Conservation (phyloP, 2,113 vertebrate species). For the Chionodraco myersi region DNA sequence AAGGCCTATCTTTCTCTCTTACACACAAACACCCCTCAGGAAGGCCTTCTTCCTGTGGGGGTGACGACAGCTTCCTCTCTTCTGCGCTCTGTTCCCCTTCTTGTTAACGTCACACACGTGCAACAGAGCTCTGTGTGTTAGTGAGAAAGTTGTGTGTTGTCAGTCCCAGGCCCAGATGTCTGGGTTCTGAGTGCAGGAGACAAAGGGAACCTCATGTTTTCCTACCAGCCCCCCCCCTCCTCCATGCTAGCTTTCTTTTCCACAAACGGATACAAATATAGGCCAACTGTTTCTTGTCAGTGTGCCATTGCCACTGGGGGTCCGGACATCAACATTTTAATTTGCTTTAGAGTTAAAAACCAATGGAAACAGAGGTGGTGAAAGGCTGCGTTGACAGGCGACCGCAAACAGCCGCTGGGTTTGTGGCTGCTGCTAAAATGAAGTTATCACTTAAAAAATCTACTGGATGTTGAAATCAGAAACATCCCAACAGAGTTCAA, state of each 20-base stretch:
- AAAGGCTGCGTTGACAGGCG: not conserved
- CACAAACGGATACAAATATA: conserved; percentile 25
- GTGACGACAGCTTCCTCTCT: conserved; percentile 79
- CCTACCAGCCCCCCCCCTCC: not conserved
- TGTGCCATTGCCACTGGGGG: not conserved
- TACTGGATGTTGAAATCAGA: not conserved
- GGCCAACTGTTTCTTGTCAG: conserved; percentile 3
- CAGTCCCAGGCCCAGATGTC: conserved; percentile 55
- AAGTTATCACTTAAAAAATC: not conserved
- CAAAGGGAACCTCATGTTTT: conserved; percentile 33
- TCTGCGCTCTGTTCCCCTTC: conserved; percentile 60
- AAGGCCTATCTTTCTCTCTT: not conserved
- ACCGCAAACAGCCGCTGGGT: conserved; percentile 15
- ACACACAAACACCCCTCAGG: conserved; percentile 40
- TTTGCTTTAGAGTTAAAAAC: not conserved
- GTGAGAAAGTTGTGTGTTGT: conserved; percentile 31
- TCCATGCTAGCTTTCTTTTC: not conserved
- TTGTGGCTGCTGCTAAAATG: not conserved
- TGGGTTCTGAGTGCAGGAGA: conserved; percentile 28
- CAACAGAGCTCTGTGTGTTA: conserved; percentile 11
- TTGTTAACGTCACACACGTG: conserved; percentile 48
- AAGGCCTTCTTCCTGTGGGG: conserved; percentile 81
- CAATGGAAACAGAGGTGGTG: conserved; percentile 9
- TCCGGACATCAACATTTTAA: conserved; percentile 18
- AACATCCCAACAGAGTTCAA: not conserved